Percentiles rank a stretch among this genome's conserved stretches.
Conservation (phyloP, 2,888 invertebrate species). For the Ganaspis brasiliensis region DNA sequence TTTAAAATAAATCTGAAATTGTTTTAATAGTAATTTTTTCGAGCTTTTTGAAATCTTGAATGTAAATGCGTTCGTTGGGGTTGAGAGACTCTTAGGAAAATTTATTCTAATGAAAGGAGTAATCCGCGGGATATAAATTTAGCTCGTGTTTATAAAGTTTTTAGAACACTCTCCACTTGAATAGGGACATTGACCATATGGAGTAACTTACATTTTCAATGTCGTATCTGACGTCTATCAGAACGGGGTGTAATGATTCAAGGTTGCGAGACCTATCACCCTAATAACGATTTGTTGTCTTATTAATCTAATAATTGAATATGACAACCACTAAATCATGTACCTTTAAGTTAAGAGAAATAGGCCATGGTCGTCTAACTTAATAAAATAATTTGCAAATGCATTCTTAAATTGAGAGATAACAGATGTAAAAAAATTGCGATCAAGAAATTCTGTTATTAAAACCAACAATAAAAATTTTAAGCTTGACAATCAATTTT, state of each 20-base stretch:
- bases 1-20: too few species aligned
- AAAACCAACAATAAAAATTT: not conserved
- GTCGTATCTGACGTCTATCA: not conserved
- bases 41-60: too few species aligned
- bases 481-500: not conserved
- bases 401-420: conserved; percentile 32
- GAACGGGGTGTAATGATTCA: conserved; percentile 45
- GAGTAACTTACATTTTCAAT: conserved; percentile 14
- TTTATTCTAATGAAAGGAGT: not conserved
- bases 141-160: conserved; percentile 20
- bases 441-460: not conserved
- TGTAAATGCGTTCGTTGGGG: too few species aligned
- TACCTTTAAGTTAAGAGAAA: conserved; percentile 62
- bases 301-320: conserved; percentile 56
- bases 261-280: conserved; percentile 53
- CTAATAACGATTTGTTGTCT: conserved; percentile 60
- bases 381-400: conserved; percentile 60
- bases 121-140: not conserved
- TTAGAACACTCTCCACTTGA: conserved; percentile 16
- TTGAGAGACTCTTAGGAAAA: too few species aligned
- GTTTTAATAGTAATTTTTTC: too few species aligned
- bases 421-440: not conserved
- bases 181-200: conserved; percentile 27
- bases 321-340: conserved; percentile 47
- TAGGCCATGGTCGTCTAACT: conserved; percentile 68